Base-by-base conservation (phyloP, 2,797 vertebrate genomes). In the Anabas testudineus region DNA sequence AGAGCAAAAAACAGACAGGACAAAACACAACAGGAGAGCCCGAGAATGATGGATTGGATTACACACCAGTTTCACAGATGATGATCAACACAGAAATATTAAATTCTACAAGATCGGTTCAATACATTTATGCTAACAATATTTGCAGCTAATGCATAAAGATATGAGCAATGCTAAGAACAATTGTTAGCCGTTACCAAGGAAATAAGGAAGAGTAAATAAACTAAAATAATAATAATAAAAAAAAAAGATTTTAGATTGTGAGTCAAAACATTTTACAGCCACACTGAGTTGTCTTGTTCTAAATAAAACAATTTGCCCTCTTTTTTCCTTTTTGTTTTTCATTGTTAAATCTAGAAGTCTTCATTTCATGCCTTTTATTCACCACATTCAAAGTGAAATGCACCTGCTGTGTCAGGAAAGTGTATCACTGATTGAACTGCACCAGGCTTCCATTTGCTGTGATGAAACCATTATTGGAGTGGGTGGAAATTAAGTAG, bases 401-500 rank as follows among this genome's bases (percentile, higher is more conserved):
- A 75, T 36, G 7, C 39, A 18, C 47, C 45, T 45, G 32, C 69
- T 69, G 71, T 32, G 71, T 9, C 45, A 71, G 67, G 13, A 58
- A 49, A 60, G 45, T 45, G 32, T 22, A 56, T 49, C 69, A 46
- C 24, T 65, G 71, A 84, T 24, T 78, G 68, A 77, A 71, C 62
- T 9, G 71, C 62, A 64, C 3, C 63, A 54, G 21, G 34, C 21
- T 66, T 74, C 66, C 77, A 54, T 84, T 87, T 82, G 55, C 43
- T 1, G 45, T 46, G 64, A 87, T 85, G 77, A 87, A 83, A 78
- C 65, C 71, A 62, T 87, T 82, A 82, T 26, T 68, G 55, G 67
- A 86, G 82, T 76, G 82, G 85, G 77, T 62, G 68, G 75, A 86
- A 86, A 84, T 80, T 62, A 86, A 86, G 69, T 68, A 81, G 83